These are phyloP conservation scores for Bungarus multicinctus DNA, from an alignment of 2,113 vertebrate species.

Conservation along the genomic window DNA sequence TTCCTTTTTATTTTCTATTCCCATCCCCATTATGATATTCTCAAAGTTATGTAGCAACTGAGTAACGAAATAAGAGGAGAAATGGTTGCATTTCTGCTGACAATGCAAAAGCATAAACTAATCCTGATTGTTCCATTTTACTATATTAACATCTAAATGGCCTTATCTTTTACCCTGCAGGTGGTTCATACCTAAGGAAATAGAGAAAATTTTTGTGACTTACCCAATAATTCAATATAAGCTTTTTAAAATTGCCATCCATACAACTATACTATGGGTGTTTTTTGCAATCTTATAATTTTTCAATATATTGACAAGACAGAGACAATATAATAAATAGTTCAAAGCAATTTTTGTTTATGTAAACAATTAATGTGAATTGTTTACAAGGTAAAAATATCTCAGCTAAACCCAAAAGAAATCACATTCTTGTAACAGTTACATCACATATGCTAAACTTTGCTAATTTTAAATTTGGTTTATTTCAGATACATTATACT, in stretches of 20 bases:
- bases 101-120: background rate
- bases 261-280: background rate
- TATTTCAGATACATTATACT: too few relatives aligned
- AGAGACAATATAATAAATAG: background rate
- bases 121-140: background rate
- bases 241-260: background rate
- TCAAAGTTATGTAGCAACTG: background rate
- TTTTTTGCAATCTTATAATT: background rate
- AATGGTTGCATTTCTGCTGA: background rate
- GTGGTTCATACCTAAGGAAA: background rate
- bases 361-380: background rate
- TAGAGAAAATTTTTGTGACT: background rate
- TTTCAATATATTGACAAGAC: background rate
- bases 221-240: background rate
- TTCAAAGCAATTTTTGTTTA: background rate
- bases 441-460: background rate
- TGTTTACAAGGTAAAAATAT: background rate
- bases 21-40: background rate
- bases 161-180: background rate
- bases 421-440: background rate
- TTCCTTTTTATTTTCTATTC: background rate
- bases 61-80: background rate
- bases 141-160: slow-evolving; percentile 14
- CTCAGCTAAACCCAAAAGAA: background rate
- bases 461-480: background rate